Conservation (phyloP, 2,797 vertebrate genomes). For the Apogon hyalosoma region DNA sequence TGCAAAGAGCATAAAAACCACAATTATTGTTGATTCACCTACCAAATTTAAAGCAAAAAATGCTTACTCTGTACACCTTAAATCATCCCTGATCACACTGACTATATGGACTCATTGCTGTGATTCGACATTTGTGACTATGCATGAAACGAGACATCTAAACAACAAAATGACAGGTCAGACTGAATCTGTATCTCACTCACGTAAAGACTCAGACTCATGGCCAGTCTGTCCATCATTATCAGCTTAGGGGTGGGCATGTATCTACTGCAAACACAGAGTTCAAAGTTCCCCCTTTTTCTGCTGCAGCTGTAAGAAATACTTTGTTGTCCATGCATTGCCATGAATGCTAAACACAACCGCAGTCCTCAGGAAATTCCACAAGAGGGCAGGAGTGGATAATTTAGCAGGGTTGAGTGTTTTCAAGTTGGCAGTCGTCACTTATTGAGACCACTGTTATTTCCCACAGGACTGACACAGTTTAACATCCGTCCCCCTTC, state of each 20-base stretch:
- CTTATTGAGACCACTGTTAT: background rate
- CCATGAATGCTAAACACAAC: background rate
- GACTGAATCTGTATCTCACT: too few species aligned
- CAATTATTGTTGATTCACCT: background rate
- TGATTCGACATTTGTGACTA: background rate
- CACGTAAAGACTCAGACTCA: too few species aligned
- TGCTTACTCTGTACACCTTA: background rate
- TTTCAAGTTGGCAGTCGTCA: background rate
- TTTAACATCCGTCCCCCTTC: conserved; percentile 24
- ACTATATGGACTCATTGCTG: too few species aligned
- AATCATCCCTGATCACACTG: background rate
- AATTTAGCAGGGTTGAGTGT: background rate
- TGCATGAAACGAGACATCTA: background rate
- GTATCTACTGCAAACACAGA: too few species aligned
- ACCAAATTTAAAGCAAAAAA: background rate
- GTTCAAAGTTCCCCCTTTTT: background rate
- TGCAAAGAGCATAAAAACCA: background rate
- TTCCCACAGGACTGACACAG: background rate
- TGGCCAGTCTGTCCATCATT: too few species aligned
- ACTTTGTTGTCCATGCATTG: background rate
- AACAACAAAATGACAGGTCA: background rate
- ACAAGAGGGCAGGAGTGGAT: conserved; percentile 56
- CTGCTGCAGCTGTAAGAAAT: background rate
- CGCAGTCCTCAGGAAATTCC: conserved; percentile 49
- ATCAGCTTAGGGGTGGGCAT: too few species aligned